These are phyloP conservation scores for Drosophila maculinotata DNA, from an alignment of 2,888 invertebrate genomes.

Conservation along the genomic window DNA sequence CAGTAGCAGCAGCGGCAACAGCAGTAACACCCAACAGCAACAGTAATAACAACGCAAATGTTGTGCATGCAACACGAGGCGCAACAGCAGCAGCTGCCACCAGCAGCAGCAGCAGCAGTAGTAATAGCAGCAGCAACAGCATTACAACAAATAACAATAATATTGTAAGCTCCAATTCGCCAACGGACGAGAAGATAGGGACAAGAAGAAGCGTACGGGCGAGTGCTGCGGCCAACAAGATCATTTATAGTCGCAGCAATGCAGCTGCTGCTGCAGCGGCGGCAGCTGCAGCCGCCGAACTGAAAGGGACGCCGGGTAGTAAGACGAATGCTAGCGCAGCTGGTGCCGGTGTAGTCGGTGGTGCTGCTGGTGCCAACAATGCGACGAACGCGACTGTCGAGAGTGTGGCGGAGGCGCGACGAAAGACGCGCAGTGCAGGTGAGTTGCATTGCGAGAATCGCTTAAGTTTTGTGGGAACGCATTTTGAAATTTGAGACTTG, in stretches of 20 bases:
- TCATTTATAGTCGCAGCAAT: slow-evolving; percentile 83
- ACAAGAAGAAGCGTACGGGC: slow-evolving; percentile 87
- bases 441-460: slow-evolving; percentile 41
- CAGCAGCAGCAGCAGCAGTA: slow-evolving; percentile 24
- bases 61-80: slow-evolving; percentile 78
- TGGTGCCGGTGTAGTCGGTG: slow-evolving; percentile 13
- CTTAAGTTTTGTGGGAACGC: too few species aligned
- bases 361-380: slow-evolving; percentile 25
- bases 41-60: slow-evolving; percentile 34
- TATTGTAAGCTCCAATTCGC: slow-evolving; percentile 55
- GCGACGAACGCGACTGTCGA: slow-evolving; percentile 65
- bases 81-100: slow-evolving; percentile 63
- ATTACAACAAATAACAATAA: slow-evolving; percentile 48
- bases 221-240: slow-evolving; percentile 84
- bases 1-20: slow-evolving; percentile 18
- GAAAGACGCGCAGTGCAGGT: slow-evolving; percentile 91
- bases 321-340: slow-evolving; percentile 4
- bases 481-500: slow-evolving; percentile 11
- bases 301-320: slow-evolving; percentile 49
- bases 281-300: slow-evolving; percentile 67
- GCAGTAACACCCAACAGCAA: slow-evolving; percentile 20
- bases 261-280: slow-evolving; percentile 73
- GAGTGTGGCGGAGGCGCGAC: slow-evolving; percentile 83
- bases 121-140: slow-evolving; percentile 25
- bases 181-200: slow-evolving; percentile 86